Conservation (phyloP, 2,888 invertebrate species). For the Entomobrya multifasciata region DNA sequence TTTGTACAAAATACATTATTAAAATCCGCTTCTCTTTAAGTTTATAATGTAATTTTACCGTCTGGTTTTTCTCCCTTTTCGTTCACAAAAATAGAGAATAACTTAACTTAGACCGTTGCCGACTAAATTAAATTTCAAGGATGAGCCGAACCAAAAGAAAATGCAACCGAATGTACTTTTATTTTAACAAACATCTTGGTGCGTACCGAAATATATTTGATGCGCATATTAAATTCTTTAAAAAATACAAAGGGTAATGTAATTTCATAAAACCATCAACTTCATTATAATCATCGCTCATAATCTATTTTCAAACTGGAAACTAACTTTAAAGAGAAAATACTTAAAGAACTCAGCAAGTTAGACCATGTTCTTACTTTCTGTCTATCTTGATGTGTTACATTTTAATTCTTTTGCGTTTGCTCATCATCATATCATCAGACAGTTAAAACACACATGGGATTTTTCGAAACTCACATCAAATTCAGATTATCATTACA, state of each 20-base stretch:
- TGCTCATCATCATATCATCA: conserved; percentile 38
- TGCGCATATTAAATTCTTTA: not conserved
- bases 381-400: conserved; percentile 24
- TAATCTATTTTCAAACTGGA: conserved; percentile 45
- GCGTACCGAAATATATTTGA: not conserved
- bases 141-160: not conserved
- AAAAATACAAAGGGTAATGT: conserved; percentile 21
- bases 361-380: conserved; percentile 34
- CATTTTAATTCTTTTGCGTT: conserved; percentile 32
- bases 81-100: not conserved
- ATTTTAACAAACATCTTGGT: not conserved
- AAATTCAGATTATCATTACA: conserved; percentile 24
- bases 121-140: conserved; percentile 25
- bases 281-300: conserved; percentile 50
- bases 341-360: not conserved
- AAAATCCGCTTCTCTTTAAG: conserved; percentile 15
- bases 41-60: conserved; percentile 39
- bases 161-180: not conserved
- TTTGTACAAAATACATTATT: conserved; percentile 47
- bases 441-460: conserved; percentile 29
- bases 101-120: not conserved
- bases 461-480: conserved; percentile 41
- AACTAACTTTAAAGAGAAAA: conserved; percentile 7
- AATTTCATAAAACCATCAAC: conserved; percentile 51
- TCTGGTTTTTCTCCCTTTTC: not conserved